Conservation (phyloP, 2,113 vertebrate species). For the Plecotus auritus region DNA sequence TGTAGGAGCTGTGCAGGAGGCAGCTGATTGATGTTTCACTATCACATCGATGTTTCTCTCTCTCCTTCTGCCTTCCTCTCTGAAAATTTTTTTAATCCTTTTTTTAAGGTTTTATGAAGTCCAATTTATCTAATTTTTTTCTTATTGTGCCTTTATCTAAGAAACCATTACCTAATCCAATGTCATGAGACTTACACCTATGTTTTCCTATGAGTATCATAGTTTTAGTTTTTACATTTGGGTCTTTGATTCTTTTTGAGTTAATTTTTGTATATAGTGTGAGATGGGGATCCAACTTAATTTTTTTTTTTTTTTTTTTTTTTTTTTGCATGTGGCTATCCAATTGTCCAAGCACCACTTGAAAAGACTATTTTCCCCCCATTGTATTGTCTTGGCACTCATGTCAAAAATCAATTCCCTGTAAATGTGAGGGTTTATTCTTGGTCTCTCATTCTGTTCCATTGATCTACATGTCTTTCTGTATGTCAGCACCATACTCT, state of each 20-base stretch:
- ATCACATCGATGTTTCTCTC: neutral
- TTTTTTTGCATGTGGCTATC: neutral
- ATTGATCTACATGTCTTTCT: neutral
- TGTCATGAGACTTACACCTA: neutral
- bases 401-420: neutral
- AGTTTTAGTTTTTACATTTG: neutral
- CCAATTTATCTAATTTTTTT: neutral
- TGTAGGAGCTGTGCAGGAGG: neutral
- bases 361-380: neutral
- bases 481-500: neutral
- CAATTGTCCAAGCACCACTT: neutral
- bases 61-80: neutral
- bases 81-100: neutral
- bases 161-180: neutral
- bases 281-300: neutral
- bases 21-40: neutral
- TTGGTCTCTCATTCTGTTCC: neutral
- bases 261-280: neutral
- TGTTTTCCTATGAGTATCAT: neutral
- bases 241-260: constrained; percentile 16
- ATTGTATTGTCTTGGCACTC: neutral
- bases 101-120: neutral
- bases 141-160: neutral
- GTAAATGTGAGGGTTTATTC: neutral
- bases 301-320: constrained; percentile 33